Conservation (phyloP, 2,888 invertebrate species). For the Monoplex corrugatus region DNA sequence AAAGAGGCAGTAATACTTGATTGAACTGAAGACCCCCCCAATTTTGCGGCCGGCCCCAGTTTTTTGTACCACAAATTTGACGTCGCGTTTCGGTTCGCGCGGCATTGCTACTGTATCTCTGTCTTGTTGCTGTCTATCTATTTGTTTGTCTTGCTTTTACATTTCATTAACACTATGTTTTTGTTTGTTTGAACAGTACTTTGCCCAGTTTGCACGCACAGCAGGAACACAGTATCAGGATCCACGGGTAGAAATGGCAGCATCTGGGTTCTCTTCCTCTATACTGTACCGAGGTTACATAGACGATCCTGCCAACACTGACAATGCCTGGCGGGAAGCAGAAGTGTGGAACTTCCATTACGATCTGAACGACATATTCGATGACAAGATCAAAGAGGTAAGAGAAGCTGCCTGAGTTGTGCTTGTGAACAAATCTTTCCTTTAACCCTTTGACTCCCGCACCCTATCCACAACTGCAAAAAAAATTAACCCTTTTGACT, state of each 20-base stretch:
- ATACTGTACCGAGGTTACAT: constrained; percentile 78
- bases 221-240: constrained; percentile 25
- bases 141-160: neutral
- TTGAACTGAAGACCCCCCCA: too few species aligned
- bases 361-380: constrained; percentile 71
- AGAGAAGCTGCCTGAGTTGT: too few species aligned
- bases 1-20: too few species aligned
- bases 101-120: too few species aligned
- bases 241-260: constrained; percentile 24
- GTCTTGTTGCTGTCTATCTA: neutral
- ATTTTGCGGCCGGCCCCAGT: too few species aligned
- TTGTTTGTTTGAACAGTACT: constrained; percentile 48
- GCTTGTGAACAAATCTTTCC: too few species aligned
- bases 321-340: constrained; percentile 77
- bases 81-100: too few species aligned
- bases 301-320: constrained; percentile 80
- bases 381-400: constrained; percentile 70
- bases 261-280: constrained; percentile 65
- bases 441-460: neutral
- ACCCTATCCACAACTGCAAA: too few species aligned
- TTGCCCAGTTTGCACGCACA: constrained; percentile 65
- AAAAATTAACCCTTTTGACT: too few species aligned
- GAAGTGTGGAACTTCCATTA: constrained; percentile 79
- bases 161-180: neutral
- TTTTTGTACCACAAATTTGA: too few species aligned